A percentile compares a stretch with the other conserved stretches of the same genome.
Conservation (phyloP, 2,888 invertebrate species). For the Orthosia cruda region DNA sequence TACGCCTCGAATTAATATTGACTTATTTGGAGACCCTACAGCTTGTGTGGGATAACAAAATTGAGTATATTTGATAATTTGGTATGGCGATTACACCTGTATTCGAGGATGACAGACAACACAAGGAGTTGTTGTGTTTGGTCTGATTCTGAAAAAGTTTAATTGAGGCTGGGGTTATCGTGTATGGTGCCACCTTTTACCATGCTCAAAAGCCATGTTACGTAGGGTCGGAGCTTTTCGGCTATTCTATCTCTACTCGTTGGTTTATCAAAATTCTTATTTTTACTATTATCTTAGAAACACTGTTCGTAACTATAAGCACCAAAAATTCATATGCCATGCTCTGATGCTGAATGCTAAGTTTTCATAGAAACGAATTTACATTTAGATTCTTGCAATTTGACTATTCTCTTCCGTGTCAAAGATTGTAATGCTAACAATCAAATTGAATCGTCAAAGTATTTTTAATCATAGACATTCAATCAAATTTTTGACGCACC, state of each 20-base stretch:
- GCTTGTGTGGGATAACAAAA: constrained; percentile 3
- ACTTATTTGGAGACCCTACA: constrained; percentile 24
- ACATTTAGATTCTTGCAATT: not conserved
- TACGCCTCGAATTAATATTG: constrained; percentile 7
- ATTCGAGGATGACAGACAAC: constrained; percentile 3
- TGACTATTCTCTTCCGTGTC: not conserved
- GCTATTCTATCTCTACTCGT: not conserved
- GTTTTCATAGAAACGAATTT: too few species aligned
- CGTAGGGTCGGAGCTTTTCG: not conserved
- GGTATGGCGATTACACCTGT: not conserved
- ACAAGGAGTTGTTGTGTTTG: not conserved
- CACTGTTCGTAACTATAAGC: not conserved
- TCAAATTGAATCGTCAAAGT: not conserved
- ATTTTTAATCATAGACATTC: not conserved
- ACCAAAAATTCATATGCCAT: not conserved
- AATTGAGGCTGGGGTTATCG: not conserved
- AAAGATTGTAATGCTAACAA: not conserved
- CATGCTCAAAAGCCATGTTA: not conserved
- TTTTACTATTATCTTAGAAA: too few species aligned
- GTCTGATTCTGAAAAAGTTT: not conserved
- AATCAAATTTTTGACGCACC: not conserved
- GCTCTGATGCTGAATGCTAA: not conserved
- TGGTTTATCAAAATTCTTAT: not conserved
- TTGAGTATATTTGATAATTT: constrained; percentile 6
- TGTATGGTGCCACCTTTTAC: not conserved